A percentile compares a stretch with the other conserved stretches of the same genome.
Evolutionary conservation across 35 echinoderm and acorn worm species (phyloP).

Genomic region (Eucidaris tribuloides): DNA sequence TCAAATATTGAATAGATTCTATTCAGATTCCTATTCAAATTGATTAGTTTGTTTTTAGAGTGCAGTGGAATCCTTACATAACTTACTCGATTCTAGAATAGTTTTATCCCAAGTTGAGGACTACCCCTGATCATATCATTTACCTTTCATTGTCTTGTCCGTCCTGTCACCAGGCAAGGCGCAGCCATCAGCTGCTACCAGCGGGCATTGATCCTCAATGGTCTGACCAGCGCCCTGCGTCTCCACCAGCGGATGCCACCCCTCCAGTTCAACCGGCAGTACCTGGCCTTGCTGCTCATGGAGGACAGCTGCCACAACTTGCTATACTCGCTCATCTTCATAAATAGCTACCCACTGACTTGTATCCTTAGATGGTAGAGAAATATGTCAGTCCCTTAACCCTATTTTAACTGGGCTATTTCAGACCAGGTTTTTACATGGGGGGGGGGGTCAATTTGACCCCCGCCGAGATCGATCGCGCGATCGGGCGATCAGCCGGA

Average conservation of each 20-base stretch:
- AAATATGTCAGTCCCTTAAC: no score
- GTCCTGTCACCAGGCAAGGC: constrained; percentile 54
- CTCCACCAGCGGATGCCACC: constrained; percentile 89
- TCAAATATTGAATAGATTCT: not conserved
- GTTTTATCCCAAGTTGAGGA: not conserved
- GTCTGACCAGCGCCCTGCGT: constrained; percentile 86
- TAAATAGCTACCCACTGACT: constrained; percentile 91
- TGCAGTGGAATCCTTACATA: not conserved
- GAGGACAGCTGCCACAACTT: constrained; percentile 98
- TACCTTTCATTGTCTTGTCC: not conserved
- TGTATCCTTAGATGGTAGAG: no score
- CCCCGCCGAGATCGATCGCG: no score
- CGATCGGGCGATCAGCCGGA: no score
- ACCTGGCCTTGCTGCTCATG: constrained; percentile 68
- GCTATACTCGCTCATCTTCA: constrained; percentile 94
- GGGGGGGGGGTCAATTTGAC: no score
- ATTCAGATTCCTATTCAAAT: not conserved
- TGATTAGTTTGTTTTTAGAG: not conserved
- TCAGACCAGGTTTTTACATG: no score
- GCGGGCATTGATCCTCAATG: constrained; percentile 85
- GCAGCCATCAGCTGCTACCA: constrained; percentile 67
- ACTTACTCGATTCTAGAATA: not conserved
- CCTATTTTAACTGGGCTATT: no score
- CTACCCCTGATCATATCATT: not conserved
- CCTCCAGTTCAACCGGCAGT: constrained; percentile 74